Base-by-base conservation (phyloP, 2,797 vertebrate species). In the Esox lucius region DNA sequence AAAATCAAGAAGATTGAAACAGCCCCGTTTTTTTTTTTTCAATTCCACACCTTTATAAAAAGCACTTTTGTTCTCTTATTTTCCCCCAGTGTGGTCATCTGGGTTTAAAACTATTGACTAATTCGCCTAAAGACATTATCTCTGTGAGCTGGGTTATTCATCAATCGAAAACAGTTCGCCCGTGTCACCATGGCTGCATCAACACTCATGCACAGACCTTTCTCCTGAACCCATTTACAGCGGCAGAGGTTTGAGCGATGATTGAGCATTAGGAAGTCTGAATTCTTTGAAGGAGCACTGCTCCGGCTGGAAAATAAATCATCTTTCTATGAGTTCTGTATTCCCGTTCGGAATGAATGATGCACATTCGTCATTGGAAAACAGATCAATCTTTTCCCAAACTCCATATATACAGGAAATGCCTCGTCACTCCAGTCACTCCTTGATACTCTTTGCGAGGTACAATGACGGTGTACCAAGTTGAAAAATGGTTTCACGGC, bases 351-450 rank as follows among this genome's bases (percentile, higher is more conserved):
- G 78, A 83, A 81, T 84, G 84, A 87, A 80, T 75, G 81, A 86
- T 86, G 83, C 78, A 78, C 78, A 46, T 76, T 79, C 81, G 86
- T 86, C 84, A 82, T 4, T 56, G 81, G 80, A 75, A 81, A 79
- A 73, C 77, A 74, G 82, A 80, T 86, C 84, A 81, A 79, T 85
- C 80, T 83, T 71, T 83, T 81, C 81, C 79, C 78, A 75, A 76
- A 82, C 76, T 75, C 75, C 75, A 86, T 87, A 84, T 87, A 84
- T 81, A 74, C 84, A 86, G 83, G 51, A 84, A 80, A 70, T 53
- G 79, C 66, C 68, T 53, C 71, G 70, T 77, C 84, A 72, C 61
- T 73, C 61, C 19, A 26, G 31, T 59, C 31, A 31, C 48, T 19
- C 11, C 49, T 56, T 17, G 5, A 56, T 17, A 19, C 17, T n/a